Evolutionary conservation across 1,140 invertebrate species (phyloP), one percentile per base, ranked within the genome.

Genomic region (Orius insidiosus): DNA sequence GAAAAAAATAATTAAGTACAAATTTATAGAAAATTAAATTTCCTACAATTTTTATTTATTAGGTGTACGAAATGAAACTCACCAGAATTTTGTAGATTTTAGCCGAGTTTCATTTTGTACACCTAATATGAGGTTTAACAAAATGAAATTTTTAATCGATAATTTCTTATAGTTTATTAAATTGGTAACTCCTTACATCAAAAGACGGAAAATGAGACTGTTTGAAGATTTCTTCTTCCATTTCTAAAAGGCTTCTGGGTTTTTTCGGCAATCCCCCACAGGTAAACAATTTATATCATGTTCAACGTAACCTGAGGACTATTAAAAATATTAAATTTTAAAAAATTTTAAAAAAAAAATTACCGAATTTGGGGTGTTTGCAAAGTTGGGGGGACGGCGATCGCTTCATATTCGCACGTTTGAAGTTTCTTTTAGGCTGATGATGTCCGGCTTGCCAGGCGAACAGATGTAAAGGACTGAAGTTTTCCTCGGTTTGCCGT

Each of bases 331-430:
- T 15, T 3, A 36, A 34, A 30, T 31, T 33, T 39, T 24, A 16
- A 46, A 13, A 31, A 8, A 19, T 47, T 47, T 11, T 6, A 14
- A 15, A 13, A 40, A 16, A 36, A 46, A 46, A 38, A 38, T 44
- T 56, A 71, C 80, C 88, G 56, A 88, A 97, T 53, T 78, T 74
- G 1, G 89, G 88, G 71, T 96, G 90, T 42, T 66, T 63, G 60
- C 93, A 98, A 0, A 97, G 65, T 8, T 80, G 60, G 2, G 84
- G 78, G 1, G 5, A 94, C 65, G 7, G 93, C 78, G 18, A 92
- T 74, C 7, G 85, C 76, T 65, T 93, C 87, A 63, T 98, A 98
- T 65, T 90, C 84, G 59, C 94, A 98, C 0, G 83, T 90, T n/a
- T 0, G 85, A 82, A 0, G 76, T 82, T 66, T 98, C 93, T 59